Conservation (phyloP, 1,140 invertebrate species). For the Ostrea denselamellosa region DNA sequence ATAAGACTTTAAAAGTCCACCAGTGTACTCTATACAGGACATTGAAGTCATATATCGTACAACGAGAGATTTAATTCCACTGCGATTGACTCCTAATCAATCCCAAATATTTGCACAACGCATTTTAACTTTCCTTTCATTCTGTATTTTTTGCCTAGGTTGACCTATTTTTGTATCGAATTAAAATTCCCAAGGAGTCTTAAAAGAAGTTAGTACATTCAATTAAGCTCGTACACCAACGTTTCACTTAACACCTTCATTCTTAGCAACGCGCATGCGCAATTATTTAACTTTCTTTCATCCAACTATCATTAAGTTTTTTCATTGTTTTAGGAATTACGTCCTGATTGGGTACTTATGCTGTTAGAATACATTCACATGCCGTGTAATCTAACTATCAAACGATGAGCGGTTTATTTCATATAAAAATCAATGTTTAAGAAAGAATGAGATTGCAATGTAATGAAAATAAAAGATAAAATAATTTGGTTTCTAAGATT, state of each 20-base stretch:
- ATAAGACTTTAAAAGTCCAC: not conserved
- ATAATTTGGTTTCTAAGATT: constrained; percentile 13
- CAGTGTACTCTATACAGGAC: not conserved
- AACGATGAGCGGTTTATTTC: no score
- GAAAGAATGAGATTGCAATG: not conserved
- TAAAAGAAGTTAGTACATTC: constrained; percentile 25
- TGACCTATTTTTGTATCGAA: constrained; percentile 38
- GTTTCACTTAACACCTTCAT: not conserved
- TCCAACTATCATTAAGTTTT: not conserved
- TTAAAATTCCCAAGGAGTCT: constrained; percentile 10
- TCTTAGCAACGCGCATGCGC: constrained; percentile 37
- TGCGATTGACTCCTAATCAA: constrained; percentile 33
- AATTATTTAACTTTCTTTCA: constrained; percentile 30
- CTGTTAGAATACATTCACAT: no score
- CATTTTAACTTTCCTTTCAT: constrained; percentile 8
- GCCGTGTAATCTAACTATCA: no score
- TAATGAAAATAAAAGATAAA: not conserved
- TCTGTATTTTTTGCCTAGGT: not conserved
- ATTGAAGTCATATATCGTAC: not conserved
- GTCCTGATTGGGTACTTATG: no score
- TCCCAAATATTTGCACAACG: constrained; percentile 16
- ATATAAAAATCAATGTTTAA: not conserved
- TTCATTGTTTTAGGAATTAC: not conserved
- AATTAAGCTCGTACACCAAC: not conserved
- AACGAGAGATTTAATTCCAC: not conserved